Percentiles rank a stretch among this genome's conserved stretches.
Conservation (phyloP, 2,888 invertebrate species). For the Geotrupes spiniger region DNA sequence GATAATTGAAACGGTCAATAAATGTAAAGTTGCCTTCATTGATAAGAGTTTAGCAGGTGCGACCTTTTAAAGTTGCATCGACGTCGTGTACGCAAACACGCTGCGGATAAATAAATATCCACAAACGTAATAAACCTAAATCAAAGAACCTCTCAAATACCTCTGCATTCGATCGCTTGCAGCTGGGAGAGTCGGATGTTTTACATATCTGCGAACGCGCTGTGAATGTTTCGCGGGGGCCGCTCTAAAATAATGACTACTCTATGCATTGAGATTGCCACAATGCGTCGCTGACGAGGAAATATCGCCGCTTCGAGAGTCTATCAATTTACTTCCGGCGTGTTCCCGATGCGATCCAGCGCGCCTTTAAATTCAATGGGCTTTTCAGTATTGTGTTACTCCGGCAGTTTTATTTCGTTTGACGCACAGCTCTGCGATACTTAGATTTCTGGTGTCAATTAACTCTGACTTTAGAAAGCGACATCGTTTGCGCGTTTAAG, state of each 20-base stretch:
- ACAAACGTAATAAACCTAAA: neutral
- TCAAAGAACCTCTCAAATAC: neutral
- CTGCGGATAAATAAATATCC: conserved; percentile 1
- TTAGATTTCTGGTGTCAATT: no score
- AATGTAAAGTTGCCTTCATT: no score
- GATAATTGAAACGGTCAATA: no score
- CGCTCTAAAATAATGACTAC: conserved; percentile 40
- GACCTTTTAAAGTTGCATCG: no score
- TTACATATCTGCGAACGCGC: conserved; percentile 6
- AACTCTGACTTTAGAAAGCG: no score
- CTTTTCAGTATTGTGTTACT: conserved; percentile 9
- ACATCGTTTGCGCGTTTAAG: no score
- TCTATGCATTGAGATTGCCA: conserved; percentile 42
- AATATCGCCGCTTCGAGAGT: conserved; percentile 31
- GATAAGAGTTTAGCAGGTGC: no score
- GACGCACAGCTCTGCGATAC: neutral
- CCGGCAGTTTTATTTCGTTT: neutral
- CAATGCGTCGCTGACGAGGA: conserved; percentile 40
- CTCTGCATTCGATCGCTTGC: neutral
- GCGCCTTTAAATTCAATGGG: conserved; percentile 7
- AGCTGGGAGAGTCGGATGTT: conserved; percentile 2
- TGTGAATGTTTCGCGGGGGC: conserved; percentile 6
- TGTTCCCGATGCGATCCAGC: conserved; percentile 5
- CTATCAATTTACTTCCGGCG: conserved; percentile 13
- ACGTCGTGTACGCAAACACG: no score